A percentile compares a stretch with the other conserved stretches of the same genome.
Conservation (phyloP, 2,888 invertebrate species). For the Dione vanillae region DNA sequence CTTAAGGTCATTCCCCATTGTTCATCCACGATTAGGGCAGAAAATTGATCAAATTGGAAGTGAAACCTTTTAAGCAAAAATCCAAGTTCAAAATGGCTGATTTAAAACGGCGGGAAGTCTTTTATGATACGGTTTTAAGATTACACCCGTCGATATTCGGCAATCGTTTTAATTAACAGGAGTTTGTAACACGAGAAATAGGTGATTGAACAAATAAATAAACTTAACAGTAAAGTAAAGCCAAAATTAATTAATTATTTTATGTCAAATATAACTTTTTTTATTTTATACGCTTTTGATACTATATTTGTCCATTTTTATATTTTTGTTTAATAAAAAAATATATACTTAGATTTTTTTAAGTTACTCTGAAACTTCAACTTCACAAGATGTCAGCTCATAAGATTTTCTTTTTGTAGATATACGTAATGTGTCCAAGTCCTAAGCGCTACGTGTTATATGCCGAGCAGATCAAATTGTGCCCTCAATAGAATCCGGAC, state of each 20-base stretch:
- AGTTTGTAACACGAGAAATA: background rate
- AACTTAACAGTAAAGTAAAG: too few species aligned
- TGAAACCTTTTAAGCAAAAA: conserved; percentile 60
- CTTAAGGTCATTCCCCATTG: conserved; percentile 76
- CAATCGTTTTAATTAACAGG: conserved; percentile 13
- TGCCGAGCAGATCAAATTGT: conserved; percentile 45
- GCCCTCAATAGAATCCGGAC: conserved; percentile 43
- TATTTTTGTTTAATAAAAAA: too few species aligned
- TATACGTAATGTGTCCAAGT: conserved; percentile 29
- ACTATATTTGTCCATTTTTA: too few species aligned
- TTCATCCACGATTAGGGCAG: conserved; percentile 63
- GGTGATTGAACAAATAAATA: background rate
- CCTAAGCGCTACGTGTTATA: conserved; percentile 39
- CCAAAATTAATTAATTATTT: background rate
- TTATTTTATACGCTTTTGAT: too few species aligned
- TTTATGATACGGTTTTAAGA: conserved; percentile 29
- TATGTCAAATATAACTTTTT: background rate
- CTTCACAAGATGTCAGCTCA: background rate
- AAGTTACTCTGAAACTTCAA: background rate
- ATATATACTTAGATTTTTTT: background rate
- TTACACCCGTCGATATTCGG: conserved; percentile 1
- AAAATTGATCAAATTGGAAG: conserved; percentile 59
- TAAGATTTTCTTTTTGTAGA: background rate
- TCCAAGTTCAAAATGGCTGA: conserved; percentile 51
- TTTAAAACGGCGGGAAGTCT: conserved; percentile 43